phyloP scores from a whole-genome alignment of 2,113 vertebrate species.

The Eira barbara region DNA sequence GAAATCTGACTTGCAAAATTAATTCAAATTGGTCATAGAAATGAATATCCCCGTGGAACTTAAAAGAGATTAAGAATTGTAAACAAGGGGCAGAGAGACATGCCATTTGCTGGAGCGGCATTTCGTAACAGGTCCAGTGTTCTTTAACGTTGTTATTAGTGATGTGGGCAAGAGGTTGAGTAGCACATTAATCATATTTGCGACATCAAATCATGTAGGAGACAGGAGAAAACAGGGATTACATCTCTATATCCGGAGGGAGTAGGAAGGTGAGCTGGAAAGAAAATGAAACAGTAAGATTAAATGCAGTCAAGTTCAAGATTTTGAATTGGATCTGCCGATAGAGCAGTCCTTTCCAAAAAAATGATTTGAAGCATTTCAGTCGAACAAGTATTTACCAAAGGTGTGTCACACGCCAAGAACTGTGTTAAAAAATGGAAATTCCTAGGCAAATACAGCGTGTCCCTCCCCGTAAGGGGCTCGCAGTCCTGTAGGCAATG shows the following conservation, averaged over 20 bases:
- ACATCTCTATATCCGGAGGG: not conserved
- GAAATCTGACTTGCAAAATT: constrained; percentile 42
- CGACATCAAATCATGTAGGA: constrained; percentile 37
- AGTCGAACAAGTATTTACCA: not conserved
- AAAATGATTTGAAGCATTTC: not conserved
- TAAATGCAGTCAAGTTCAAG: not conserved
- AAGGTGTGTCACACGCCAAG: not conserved
- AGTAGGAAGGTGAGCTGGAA: not conserved
- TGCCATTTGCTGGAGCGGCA: not conserved
- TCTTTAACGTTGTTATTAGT: constrained; percentile 11
- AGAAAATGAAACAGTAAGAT: constrained; percentile 38
- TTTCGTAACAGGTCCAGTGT: not conserved
- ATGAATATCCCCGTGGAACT: not conserved
- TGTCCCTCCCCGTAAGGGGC: not conserved
- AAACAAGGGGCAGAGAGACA: not conserved
- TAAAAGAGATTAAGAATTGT: not conserved
- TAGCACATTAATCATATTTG: constrained; percentile 50
- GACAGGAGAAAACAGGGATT: constrained; percentile 29
- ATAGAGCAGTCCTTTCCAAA: not conserved
- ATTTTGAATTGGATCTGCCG: not conserved
- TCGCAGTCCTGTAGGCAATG: not conserved
- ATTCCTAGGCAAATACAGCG: not conserved
- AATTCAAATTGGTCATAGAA: not conserved
- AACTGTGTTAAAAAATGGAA: not conserved
- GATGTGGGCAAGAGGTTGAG: constrained; percentile 33